Conservation (phyloP, 2,888 invertebrate species). For the Drosophila kanekoi region DNA sequence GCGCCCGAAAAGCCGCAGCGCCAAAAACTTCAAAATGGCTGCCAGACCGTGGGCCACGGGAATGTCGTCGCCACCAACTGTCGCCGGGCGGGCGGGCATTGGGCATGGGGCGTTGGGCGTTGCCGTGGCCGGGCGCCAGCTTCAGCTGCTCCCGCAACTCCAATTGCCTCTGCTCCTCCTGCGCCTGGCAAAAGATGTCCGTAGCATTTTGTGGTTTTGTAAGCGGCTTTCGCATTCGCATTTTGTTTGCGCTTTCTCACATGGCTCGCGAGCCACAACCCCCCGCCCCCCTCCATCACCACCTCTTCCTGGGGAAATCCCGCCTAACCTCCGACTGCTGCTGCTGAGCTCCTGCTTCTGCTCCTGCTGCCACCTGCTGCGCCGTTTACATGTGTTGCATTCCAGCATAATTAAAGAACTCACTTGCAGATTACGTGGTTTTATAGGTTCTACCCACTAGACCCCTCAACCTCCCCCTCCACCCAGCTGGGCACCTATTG, state of each 20-base stretch:
- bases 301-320: too few species aligned
- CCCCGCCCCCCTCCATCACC: not conserved
- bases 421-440: constrained; percentile 80
- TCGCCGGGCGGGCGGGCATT: not conserved
- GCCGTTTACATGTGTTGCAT: constrained; percentile 61
- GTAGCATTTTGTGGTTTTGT: constrained; percentile 80
- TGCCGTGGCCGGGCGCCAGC: not conserved
- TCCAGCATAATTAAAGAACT: constrained; percentile 81
- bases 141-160: not conserved
- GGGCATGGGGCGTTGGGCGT: too few species aligned
- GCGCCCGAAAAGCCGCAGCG: constrained; percentile 58
- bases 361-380: constrained; percentile 52
- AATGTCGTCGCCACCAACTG: constrained; percentile 17
- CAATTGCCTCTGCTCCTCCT: not conserved
- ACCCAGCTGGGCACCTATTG: not conserved
- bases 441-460: constrained; percentile 58
- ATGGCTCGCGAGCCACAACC: constrained; percentile 20
- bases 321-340: not conserved
- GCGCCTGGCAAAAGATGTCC: constrained; percentile 69
- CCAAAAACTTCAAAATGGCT: constrained; percentile 77
- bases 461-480: not conserved
- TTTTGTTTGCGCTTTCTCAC: constrained; percentile 69
- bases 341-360: not conserved
- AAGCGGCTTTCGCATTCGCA: constrained; percentile 75
- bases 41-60: constrained; percentile 28